Percentiles rank a stretch among this genome's conserved stretches.
Conservation (phyloP, 2,113 vertebrate genomes). For the Vicugna pacos region DNA sequence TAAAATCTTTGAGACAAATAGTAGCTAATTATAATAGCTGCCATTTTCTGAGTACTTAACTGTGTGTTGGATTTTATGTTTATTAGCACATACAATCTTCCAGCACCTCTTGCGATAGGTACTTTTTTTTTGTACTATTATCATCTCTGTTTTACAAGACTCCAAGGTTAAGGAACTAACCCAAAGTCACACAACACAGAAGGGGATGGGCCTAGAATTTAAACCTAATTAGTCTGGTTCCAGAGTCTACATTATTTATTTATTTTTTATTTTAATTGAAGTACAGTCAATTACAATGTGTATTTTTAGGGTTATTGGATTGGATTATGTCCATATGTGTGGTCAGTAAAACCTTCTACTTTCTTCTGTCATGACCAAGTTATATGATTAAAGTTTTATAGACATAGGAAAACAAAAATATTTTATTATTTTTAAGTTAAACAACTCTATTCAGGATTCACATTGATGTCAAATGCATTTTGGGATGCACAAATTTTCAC, state of each 20-base stretch:
- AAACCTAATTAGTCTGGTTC: background rate
- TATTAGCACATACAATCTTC: background rate
- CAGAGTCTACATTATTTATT: background rate
- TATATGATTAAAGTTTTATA: background rate
- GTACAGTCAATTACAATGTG: no score
- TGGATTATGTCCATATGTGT: background rate
- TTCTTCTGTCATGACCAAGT: background rate
- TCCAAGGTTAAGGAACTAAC: background rate
- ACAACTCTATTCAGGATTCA: background rate
- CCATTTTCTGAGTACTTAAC: background rate
- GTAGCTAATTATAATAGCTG: background rate
- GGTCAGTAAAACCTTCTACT: background rate
- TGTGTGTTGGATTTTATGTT: background rate
- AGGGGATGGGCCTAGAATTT: background rate
- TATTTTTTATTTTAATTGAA: background rate
- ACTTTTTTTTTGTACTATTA: background rate
- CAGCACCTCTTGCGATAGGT: background rate
- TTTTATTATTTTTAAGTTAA: background rate
- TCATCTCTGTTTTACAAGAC: background rate
- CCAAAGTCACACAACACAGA: background rate
- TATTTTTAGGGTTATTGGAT: background rate
- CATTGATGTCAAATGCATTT: background rate
- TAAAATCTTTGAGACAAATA: background rate
- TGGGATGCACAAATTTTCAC: background rate
- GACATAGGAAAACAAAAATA: background rate